Base-by-base conservation (phyloP, 2,797 vertebrate species). In the Gila robusta region DNA sequence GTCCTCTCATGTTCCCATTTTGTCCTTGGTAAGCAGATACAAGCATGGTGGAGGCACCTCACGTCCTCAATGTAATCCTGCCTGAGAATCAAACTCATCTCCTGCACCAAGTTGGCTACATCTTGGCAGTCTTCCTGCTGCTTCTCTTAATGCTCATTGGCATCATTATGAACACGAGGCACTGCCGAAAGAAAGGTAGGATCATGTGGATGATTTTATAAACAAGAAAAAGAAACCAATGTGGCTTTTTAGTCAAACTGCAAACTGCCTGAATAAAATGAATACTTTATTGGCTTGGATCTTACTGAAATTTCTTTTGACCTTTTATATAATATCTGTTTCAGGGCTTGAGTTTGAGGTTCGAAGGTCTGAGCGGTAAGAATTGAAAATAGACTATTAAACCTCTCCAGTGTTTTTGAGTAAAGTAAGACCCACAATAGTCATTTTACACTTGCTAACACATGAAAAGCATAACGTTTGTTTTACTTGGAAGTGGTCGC, bases 41-140 rank as follows among this genome's bases (percentile, higher is more conserved):
- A 0, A 96, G 92, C 0, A 87, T 94, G 71, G 92, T 93, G 26
- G 95, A 96, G 39, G 94, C 92, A 59, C 94, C 96, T 47, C 97
- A 93, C 0, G 96, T 99, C 14, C 96, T 99, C 76, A 99, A 97
- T 0, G 97, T 98, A 91, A 98, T 98, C 91, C 95, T 99, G 67
- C 97, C 97, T 0, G 98, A 99, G 92, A 92, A 95, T 82, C 94
- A 95, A 5, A 86, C 95, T 37, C 97, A 98, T 83, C 97, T 98
- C 37, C 94, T 98, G 93, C 97, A 99, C 91, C 98, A 98, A 92
- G 90, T 98, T 91, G 97, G 97, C 85, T 99, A 98, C 86, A 92
- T 99, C 93, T 93, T 99, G 95, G 97, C 96, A 0, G 96, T 96
- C 0, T 95, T 98, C 88, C 87, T 98, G 44, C 95, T 99, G 85